A percentile compares a stretch with the other conserved stretches of the same genome.
phyloP scores from a whole-genome alignment of 2,797 vertebrate genomes.

The Rousettus madagascariensis region DNA sequence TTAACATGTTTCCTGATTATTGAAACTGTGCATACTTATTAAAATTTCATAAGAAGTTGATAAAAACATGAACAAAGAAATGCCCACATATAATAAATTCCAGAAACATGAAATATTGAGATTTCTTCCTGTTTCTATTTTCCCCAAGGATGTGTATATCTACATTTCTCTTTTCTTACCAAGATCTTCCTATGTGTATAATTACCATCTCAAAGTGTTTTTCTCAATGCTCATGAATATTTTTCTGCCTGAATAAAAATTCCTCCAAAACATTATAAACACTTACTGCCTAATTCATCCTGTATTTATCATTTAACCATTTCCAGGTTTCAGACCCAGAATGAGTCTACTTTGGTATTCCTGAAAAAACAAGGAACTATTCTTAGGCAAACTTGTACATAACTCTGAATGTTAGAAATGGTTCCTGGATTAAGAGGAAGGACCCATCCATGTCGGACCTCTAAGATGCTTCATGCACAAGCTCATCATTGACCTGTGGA shows the following conservation, averaged over 20 bases:
- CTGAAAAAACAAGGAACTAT: not conserved
- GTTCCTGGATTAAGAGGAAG: not conserved
- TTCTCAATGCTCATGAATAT: not conserved
- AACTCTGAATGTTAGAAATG: not conserved
- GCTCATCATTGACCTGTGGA: rapidly evolving
- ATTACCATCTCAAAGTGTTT: not conserved
- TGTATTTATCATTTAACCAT: not conserved
- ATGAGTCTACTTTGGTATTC: not conserved
- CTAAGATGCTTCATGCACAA: not conserved
- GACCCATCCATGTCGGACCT: rapidly evolving
- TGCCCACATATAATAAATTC: not conserved
- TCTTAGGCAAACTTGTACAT: not conserved
- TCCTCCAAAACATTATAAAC: not conserved
- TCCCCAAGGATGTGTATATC: not conserved
- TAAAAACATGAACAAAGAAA: not conserved
- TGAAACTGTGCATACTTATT: not conserved
- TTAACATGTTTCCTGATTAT: not conserved
- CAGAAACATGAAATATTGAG: not conserved
- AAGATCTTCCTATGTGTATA: not conserved
- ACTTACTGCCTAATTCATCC: not conserved
- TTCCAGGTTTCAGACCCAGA: not conserved
- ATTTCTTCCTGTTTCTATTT: not conserved
- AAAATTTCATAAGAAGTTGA: not conserved
- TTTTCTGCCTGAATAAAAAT: not conserved
- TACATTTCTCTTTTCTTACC: not conserved